phyloP scores from a whole-genome alignment of 2,797 vertebrate genomes.

The Antennarius maculatus region DNA sequence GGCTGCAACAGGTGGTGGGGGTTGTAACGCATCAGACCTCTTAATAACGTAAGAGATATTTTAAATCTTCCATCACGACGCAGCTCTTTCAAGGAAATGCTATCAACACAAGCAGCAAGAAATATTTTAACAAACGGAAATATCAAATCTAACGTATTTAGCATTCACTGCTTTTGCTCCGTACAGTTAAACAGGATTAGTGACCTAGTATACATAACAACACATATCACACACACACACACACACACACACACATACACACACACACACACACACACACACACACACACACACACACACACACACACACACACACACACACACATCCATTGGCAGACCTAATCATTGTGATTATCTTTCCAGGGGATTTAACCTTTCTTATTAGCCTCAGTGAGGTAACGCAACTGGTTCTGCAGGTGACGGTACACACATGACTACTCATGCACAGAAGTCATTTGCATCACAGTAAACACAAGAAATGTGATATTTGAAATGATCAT shows the following conservation, averaged over 20 bases:
- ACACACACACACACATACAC: not conserved
- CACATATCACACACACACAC: slow-evolving; percentile 18
- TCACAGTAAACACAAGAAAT: not conserved
- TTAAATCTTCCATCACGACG: no score
- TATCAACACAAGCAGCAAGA: no score
- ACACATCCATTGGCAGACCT: slow-evolving; percentile 8
- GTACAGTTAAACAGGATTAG: not conserved
- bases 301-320: slow-evolving; percentile 8
- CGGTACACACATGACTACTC: not conserved
- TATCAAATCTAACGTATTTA: no score
- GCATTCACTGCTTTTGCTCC: no score
- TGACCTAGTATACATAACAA: slow-evolving; percentile 4
- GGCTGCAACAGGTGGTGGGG: not conserved
- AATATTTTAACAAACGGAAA: no score
- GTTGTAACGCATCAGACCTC: no score
- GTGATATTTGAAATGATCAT: not conserved
- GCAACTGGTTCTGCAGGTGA: slow-evolving; percentile 30
- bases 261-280: no score
- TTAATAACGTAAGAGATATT: no score
- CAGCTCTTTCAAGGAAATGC: not conserved
- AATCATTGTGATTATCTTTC: slow-evolving; percentile 36
- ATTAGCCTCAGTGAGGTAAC: slow-evolving; percentile 32
- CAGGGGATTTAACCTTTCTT: slow-evolving; percentile 18
- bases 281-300: slow-evolving; percentile 13
- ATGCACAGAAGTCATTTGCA: slow-evolving; percentile 1